Base-by-base conservation (phyloP, 2,797 vertebrate species). In the Leptoclinus maculatus region DNA sequence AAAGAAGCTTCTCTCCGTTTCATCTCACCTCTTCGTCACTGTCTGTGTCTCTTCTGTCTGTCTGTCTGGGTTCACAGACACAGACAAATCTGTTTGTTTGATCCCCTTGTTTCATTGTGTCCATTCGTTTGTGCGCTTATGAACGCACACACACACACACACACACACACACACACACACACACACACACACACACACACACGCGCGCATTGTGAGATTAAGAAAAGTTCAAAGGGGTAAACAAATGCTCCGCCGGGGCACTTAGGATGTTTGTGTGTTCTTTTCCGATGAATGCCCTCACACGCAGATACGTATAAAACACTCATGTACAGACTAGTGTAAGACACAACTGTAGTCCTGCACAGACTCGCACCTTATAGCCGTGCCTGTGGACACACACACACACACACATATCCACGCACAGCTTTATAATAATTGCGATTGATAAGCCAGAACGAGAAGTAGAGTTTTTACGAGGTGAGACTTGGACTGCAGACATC, bases 401-500 rank as follows among this genome's bases (percentile, higher is more conserved):
- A 34, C 47, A 69, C 58, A 66, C 11, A 27, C 41, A 36, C 63
- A 13, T 9, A 41, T 8, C 14, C 3, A 14, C 47, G 27, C 78
- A 49, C 34, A 68, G 64, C 66, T 86, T 71, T 66, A 79, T 87
- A 87, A 89, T 84, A 69, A 71, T 86, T 87, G 84, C 43, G 67
- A 76, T 83, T 83, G 88, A 90, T 91, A 88, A 88, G 86, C 87
- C 72, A 90, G 87, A 84, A 90, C 75, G 83, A 86, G 74, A 82
- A 91, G 83, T 84, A 79, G 66, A 73, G 75, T 76, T 91, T 94
- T 93, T 92, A 93, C 76, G 89, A 93, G 85, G 87, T 90, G 91
- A 83, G 83, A 91, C 84, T 89, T 92, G 87, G 89, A 92, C 83
- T 79, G 80, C 65, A 90, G 88, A 90, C 86, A 92, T 93, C 83